phyloP scores from a whole-genome alignment of 2,888 invertebrate genomes.

The Galerucella calmariensis region DNA sequence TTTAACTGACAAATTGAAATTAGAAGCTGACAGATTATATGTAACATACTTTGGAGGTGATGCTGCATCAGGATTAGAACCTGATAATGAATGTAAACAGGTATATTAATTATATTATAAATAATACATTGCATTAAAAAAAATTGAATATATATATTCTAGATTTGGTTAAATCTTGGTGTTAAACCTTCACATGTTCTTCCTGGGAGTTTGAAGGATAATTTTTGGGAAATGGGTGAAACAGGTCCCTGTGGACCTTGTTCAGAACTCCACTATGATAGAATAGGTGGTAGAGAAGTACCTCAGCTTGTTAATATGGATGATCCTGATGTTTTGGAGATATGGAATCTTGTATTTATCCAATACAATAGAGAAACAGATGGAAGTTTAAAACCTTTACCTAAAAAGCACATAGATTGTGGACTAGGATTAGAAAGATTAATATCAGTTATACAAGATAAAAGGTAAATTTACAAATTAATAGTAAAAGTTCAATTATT shows the following conservation, averaged over 20 bases:
- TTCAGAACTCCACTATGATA: slow-evolving; percentile 97
- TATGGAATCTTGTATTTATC: slow-evolving; percentile 99
- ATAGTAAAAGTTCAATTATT: slow-evolving; percentile 7
- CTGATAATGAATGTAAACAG: slow-evolving; percentile 91
- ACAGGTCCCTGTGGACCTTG: slow-evolving; percentile 99
- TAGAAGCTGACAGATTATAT: slow-evolving; percentile 90
- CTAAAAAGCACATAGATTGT: slow-evolving; percentile 98
- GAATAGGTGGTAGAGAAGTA: slow-evolving; percentile 89
- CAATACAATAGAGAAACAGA: slow-evolving; percentile 96
- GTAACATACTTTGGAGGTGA: slow-evolving; percentile 99
- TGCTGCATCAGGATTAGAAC: slow-evolving; percentile 80
- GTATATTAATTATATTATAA: slow-evolving; percentile 45
- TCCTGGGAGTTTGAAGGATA: slow-evolving; percentile 81
- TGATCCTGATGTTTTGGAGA: slow-evolving; percentile 98
- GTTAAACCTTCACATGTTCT: slow-evolving; percentile 80
- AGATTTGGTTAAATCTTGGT: slow-evolving; percentile 79
- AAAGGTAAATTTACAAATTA: slow-evolving; percentile 66
- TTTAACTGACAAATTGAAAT: slow-evolving; percentile 81
- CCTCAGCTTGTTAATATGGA: slow-evolving; percentile 97
- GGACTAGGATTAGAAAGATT: slow-evolving; percentile 97
- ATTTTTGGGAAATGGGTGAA: slow-evolving; percentile 99
- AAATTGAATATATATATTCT: slow-evolving; percentile 23
- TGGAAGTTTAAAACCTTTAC: slow-evolving; percentile 83
- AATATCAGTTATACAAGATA: slow-evolving; percentile 95
- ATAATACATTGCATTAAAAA: not conserved